A percentile compares a stretch with the other conserved stretches of the same genome.
Conservation (phyloP, 1,140 invertebrate species). For the Drosophila yakuba region DNA sequence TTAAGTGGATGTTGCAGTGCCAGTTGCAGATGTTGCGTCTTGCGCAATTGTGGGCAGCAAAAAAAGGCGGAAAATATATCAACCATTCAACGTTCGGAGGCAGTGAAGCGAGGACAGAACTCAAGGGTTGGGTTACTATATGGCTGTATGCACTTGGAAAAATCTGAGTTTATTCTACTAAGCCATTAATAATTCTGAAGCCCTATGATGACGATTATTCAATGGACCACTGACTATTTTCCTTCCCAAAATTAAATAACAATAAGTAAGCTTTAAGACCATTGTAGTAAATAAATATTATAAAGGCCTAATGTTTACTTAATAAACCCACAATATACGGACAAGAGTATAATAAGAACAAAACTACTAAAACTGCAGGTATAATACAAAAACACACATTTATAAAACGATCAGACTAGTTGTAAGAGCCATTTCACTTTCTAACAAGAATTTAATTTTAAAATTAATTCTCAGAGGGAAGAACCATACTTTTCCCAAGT, state of each 20-base stretch:
- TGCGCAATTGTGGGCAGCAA: constrained; percentile 41
- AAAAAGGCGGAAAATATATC: constrained; percentile 24
- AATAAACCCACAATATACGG: too few species aligned
- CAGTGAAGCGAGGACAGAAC: constrained; percentile 61
- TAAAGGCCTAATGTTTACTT: too few species aligned
- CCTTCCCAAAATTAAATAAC: too few species aligned
- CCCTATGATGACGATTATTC: not conserved
- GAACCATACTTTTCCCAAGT: not conserved
- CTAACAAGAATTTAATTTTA: not conserved
- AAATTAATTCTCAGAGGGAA: not conserved
- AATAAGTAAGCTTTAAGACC: too few species aligned
- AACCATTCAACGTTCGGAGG: constrained; percentile 28
- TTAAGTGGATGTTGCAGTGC: constrained; percentile 28
- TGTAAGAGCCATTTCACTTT: not conserved
- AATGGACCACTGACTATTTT: not conserved
- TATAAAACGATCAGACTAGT: not conserved
- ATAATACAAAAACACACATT: not conserved
- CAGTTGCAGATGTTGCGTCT: constrained; percentile 45
- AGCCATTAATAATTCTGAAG: not conserved
- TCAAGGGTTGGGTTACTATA: constrained; percentile 41
- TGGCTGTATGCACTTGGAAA: constrained; percentile 24
- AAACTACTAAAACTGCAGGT: not conserved
- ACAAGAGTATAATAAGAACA: too few species aligned
- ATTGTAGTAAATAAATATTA: too few species aligned
- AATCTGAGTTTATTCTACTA: not conserved